phyloP scores from a whole-genome alignment of 2,113 vertebrate species.

The Theristicus caerulescens region DNA sequence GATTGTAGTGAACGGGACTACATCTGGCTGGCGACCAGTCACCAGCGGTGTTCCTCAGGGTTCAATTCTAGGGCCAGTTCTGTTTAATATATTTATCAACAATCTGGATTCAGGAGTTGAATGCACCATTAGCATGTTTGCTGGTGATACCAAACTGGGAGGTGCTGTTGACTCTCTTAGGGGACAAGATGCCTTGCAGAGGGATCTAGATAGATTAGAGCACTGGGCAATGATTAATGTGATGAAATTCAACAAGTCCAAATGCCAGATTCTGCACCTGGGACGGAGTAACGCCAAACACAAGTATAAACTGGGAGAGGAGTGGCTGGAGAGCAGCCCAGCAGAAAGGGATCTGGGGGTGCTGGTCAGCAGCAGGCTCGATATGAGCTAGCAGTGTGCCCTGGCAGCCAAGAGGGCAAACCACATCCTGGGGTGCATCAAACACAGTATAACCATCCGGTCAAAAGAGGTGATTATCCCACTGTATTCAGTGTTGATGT shows the following conservation, averaged over 20 bases:
- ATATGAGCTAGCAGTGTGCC: background rate
- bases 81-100: background rate
- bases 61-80: background rate
- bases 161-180: background rate
- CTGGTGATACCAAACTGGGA: background rate
- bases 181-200: background rate
- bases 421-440: fast-evolving
- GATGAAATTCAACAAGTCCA: background rate
- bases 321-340: background rate
- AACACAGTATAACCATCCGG: background rate
- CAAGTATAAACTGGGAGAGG: background rate
- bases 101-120: background rate
- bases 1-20: background rate
- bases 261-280: background rate
- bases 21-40: background rate
- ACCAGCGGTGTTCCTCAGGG: background rate
- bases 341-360: background rate
- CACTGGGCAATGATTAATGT: background rate
- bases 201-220: background rate
- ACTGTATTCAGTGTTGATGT: fast-evolving
- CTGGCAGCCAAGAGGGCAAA: background rate
- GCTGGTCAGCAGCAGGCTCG: background rate
- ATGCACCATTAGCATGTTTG: background rate
- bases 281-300: background rate
- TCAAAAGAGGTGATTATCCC: background rate